Evolutionary conservation across 64 coral and sea anemone species (phyloP).

Genomic region (Montipora foliosa): DNA sequence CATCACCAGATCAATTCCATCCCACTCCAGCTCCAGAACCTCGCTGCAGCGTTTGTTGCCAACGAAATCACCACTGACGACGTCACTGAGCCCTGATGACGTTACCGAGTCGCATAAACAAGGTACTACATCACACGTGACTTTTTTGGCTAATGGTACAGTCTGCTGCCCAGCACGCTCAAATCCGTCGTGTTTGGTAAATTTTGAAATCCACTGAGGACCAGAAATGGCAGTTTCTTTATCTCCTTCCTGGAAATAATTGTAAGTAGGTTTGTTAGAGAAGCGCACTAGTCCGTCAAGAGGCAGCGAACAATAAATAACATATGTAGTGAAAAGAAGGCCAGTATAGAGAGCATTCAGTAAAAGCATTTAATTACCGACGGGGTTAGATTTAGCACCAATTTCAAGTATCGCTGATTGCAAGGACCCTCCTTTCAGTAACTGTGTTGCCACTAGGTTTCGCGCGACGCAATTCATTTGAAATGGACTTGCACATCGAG

Average conservation of each 20-base stretch:
- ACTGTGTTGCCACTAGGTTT: no score
- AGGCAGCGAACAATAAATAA: not conserved
- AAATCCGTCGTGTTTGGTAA: not conserved
- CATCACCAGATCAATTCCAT: slow-evolving; percentile 58
- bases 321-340: no score
- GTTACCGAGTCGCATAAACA: slow-evolving; percentile 11
- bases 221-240: not conserved
- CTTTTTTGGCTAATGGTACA: not conserved
- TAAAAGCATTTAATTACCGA: no score
- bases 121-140: not conserved
- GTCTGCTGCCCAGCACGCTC: not conserved
- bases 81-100: not conserved
- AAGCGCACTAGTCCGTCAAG: not conserved
- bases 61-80: not conserved
- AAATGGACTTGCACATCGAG: no score
- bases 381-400: no score
- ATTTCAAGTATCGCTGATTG: no score
- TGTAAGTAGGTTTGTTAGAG: no score
- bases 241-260: not conserved
- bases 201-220: not conserved
- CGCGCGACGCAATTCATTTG: no score
- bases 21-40: slow-evolving; percentile 62
- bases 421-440: no score
- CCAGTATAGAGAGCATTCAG: no score
- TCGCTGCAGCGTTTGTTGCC: slow-evolving; percentile 37